These are phyloP conservation scores for Ptychobarbus kaznakovi DNA, from an alignment of 2,797 vertebrate genomes.

Conservation along the genomic window DNA sequence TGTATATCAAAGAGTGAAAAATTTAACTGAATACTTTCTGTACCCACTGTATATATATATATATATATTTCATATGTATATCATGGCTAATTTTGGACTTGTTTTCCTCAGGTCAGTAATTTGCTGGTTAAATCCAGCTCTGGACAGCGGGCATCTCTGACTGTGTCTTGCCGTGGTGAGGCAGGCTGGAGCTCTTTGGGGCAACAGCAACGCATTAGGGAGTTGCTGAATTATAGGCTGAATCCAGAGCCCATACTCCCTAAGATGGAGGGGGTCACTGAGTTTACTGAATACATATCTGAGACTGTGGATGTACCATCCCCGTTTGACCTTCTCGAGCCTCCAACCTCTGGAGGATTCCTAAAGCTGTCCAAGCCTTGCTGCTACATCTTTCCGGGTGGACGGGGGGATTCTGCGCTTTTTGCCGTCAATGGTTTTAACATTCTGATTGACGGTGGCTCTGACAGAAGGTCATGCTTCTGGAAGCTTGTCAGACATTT, in stretches of 20 bases:
- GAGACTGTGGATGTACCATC: conserved; percentile 97
- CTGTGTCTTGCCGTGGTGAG: conserved; percentile 91
- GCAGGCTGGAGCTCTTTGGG: conserved; percentile 91
- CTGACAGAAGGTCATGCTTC: conserved; percentile 95
- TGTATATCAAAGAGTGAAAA: too few species aligned
- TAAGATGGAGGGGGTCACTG: conserved; percentile 96
- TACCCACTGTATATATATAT: too few species aligned
- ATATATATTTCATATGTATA: too few species aligned
- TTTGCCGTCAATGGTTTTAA: conserved; percentile 99
- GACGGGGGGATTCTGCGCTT: conserved; percentile 95
- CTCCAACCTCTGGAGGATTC: conserved; percentile 96
- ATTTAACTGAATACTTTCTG: too few species aligned
- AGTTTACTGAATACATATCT: conserved; percentile 97
- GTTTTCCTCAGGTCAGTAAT: conserved; percentile 81
- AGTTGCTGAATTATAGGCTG: conserved; percentile 88
- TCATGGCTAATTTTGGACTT: neutral
- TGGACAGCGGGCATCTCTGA: conserved; percentile 88
- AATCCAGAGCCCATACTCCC: conserved; percentile 88
- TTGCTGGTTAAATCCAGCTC: conserved; percentile 85
- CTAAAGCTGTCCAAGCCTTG: conserved; percentile 97
- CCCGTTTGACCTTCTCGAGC: conserved; percentile 95
- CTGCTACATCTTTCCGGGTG: conserved; percentile 98
- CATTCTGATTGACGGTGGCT: conserved; percentile 96
- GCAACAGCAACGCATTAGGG: conserved; percentile 79
- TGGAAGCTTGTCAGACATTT: conserved; percentile 98